Evolutionary conservation across 2,113 vertebrate genomes (phyloP).

Genomic region (Misgurnus anguillicaudatus): DNA sequence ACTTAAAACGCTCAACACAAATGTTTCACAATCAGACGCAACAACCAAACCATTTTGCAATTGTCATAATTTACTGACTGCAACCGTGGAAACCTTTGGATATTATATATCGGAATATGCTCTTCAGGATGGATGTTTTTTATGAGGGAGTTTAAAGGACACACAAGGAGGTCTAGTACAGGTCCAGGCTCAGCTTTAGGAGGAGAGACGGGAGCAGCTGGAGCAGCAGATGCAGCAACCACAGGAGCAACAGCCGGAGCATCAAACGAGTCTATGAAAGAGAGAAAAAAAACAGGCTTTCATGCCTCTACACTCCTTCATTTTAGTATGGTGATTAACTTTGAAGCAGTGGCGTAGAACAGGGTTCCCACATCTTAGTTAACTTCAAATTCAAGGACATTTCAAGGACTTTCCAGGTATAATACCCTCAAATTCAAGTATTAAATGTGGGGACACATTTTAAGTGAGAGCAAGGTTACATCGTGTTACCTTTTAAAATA

Average conservation of each 20-base stretch:
- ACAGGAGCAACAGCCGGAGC: slow-evolving; percentile 53
- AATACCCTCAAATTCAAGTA: no score
- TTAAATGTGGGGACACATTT: no score
- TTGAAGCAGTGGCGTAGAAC: no score
- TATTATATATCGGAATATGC: not conserved
- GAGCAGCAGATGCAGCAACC: slow-evolving; percentile 30
- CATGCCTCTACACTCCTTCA: no score
- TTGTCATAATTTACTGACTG: not conserved
- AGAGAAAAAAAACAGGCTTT: not conserved
- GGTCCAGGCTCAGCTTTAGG: slow-evolving; percentile 85
- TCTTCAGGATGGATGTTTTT: not conserved
- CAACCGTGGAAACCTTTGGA: not conserved
- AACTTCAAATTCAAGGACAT: no score
- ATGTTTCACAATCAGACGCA: not conserved
- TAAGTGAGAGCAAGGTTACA: no score
- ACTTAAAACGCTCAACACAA: not conserved
- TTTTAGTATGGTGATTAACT: no score
- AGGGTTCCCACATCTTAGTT: no score
- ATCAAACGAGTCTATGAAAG: slow-evolving; percentile 58
- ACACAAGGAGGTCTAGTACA: slow-evolving; percentile 96
- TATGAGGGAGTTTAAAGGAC: slow-evolving; percentile 66
- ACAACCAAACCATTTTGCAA: not conserved
- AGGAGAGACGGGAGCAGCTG: slow-evolving; percentile 77
- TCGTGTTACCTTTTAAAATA: no score
- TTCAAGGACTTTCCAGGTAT: no score